Conservation (phyloP, 2,888 invertebrate genomes). For the Horisme vitalbata region DNA sequence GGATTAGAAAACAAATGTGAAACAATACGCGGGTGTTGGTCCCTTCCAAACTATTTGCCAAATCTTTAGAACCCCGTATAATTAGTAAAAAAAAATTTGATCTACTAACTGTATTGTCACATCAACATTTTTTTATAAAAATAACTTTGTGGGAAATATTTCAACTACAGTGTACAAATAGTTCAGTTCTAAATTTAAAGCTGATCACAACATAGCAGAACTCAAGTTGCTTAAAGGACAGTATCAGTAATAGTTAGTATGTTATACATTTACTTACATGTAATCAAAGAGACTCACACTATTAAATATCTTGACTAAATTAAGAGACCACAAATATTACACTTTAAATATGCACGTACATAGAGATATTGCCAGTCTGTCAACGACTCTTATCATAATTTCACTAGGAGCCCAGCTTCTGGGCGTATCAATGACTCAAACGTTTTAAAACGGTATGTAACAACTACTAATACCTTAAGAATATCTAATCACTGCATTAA, state of each 20-base stretch:
- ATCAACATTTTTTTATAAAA: conserved; percentile 77
- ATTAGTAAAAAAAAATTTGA: conserved; percentile 58
- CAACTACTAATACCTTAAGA: conserved; percentile 81
- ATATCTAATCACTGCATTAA: conserved; percentile 81
- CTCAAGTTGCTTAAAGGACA: conserved; percentile 78
- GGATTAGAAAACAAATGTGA: conserved; percentile 38
- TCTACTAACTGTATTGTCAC: conserved; percentile 79
- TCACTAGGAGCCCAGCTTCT: conserved; percentile 78
- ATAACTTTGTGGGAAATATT: conserved; percentile 74
- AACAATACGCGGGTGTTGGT: conserved; percentile 68
- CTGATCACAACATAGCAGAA: conserved; percentile 80
- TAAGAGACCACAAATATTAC: conserved; percentile 80
- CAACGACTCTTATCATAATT: conserved; percentile 79
- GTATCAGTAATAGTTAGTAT: conserved; percentile 73
- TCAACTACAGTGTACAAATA: conserved; percentile 75
- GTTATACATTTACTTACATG: conserved; percentile 72
- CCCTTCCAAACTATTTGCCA: conserved; percentile 74
- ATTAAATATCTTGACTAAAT: conserved; percentile 82
- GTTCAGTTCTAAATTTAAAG: conserved; percentile 77
- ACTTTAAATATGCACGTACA: conserved; percentile 78
- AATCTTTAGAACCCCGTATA: conserved; percentile 55
- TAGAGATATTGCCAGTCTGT: conserved; percentile 83
- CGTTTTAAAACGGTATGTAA: conserved; percentile 77
- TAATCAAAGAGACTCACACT: conserved; percentile 80
- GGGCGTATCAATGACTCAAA: conserved; percentile 77